These are phyloP conservation scores for Glandiceps talaboti DNA, from an alignment of 53 echinoderm and acorn worm species.

Conservation along the genomic window DNA sequence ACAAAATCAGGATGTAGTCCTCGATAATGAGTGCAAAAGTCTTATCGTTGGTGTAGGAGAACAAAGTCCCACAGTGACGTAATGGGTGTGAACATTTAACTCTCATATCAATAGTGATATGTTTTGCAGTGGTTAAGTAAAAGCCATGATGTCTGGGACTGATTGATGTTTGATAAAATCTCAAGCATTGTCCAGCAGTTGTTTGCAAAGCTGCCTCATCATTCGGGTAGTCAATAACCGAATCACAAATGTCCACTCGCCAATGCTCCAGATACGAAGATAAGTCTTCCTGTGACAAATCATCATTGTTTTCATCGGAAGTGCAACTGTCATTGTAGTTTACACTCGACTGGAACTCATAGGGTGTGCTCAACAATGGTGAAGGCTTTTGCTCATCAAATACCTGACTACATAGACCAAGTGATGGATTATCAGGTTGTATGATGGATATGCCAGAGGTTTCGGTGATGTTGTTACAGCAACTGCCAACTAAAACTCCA, in stretches of 20 bases:
- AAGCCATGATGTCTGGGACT: slow-evolving; percentile 32
- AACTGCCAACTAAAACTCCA: slow-evolving; percentile 65
- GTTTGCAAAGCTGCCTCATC: slow-evolving; percentile 16
- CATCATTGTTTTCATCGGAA: slow-evolving; percentile 3
- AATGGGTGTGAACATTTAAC: slow-evolving; percentile 34
- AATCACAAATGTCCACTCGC: slow-evolving; percentile 44
- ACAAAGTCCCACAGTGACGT: slow-evolving; percentile 36
- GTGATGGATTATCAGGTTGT: slow-evolving; percentile 6
- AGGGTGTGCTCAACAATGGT: slow-evolving; percentile 14
- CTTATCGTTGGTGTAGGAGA: slow-evolving; percentile 50
- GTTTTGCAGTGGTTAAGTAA: slow-evolving; percentile 18
- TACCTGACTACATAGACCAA: slow-evolving; percentile 18
- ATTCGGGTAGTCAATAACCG: slow-evolving; percentile 44
- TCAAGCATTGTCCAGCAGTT: slow-evolving; percentile 29
- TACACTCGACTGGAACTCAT: slow-evolving; percentile 24
- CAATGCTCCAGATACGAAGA: slow-evolving; percentile 38
- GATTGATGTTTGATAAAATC: slow-evolving; percentile 33
- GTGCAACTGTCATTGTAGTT: slow-evolving; percentile 3
- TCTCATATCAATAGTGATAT: slow-evolving; percentile 54
- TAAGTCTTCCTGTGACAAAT: slow-evolving; percentile 21
- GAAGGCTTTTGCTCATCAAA: slow-evolving; percentile 29
- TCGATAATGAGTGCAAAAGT: slow-evolving; percentile 52
- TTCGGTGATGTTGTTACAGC: slow-evolving; percentile 28
- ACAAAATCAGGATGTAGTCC: slow-evolving; percentile 27
- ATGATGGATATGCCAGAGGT: slow-evolving; percentile 10